A percentile compares a stretch with the other conserved stretches of the same genome.
phyloP scores from a whole-genome alignment of 2,797 vertebrate genomes.

The Esox masquinongy region DNA sequence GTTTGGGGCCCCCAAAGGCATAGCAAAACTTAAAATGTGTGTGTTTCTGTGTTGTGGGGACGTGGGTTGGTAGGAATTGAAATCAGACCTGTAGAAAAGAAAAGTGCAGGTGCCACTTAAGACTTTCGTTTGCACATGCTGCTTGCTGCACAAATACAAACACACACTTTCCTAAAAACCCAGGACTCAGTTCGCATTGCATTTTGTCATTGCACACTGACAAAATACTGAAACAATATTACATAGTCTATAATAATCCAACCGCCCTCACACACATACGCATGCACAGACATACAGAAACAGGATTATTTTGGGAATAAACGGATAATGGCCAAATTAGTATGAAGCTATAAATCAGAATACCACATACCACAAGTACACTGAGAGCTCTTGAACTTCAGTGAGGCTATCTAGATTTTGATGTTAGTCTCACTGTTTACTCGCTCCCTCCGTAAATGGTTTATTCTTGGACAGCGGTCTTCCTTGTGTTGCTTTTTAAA shows the following conservation, averaged over 20 bases:
- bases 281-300: background rate
- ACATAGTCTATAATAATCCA: conserved; percentile 39
- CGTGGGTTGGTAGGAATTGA: conserved; percentile 33
- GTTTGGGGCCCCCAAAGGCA: too few species aligned
- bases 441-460: conserved; percentile 50
- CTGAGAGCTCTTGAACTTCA: conserved; percentile 44
- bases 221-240: conserved; percentile 43
- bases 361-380: conserved; percentile 33
- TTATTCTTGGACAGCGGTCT: conserved; percentile 52
- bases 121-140: conserved; percentile 39
- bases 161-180: background rate
- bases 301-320: background rate
- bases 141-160: conserved; percentile 9
- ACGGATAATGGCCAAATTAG: background rate
- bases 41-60: conserved; percentile 34
- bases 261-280: background rate
- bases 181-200: conserved; percentile 34
- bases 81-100: conserved; percentile 29
- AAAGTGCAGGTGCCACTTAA: conserved; percentile 57
- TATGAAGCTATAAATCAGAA: background rate
- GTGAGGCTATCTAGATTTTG: conserved; percentile 33
- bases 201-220: conserved; percentile 1
- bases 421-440: conserved; percentile 42
- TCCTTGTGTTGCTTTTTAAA: conserved; percentile 43
- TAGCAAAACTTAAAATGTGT: background rate